Conservation (phyloP, 1,140 invertebrate genomes). For the Bombus vancouverensis region DNA sequence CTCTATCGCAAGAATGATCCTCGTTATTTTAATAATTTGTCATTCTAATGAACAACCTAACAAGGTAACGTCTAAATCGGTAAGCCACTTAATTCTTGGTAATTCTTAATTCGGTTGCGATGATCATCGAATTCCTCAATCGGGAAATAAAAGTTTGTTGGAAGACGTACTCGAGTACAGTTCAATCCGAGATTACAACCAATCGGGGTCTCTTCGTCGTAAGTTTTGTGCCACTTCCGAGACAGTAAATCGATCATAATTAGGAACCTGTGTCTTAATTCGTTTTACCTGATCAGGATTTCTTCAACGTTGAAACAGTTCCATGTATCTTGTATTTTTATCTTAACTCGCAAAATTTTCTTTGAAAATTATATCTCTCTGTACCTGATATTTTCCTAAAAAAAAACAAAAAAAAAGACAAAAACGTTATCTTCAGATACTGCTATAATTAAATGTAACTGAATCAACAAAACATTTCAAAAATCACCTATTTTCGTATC, state of each 20-base stretch:
- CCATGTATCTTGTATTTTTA: no score
- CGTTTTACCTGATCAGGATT: neutral
- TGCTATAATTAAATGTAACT: no score
- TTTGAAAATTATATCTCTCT: no score
- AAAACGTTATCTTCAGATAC: neutral
- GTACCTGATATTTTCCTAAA: neutral
- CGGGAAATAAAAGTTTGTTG: neutral
- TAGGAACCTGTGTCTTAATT: neutral
- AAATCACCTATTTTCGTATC: neutral
- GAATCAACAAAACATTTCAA: neutral
- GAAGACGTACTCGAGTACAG: neutral
- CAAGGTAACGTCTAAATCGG: neutral
- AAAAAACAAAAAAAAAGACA: no score
- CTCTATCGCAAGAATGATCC: neutral
- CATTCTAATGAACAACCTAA: neutral
- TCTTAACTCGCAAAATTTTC: neutral
- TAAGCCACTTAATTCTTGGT: no score
- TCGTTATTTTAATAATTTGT: neutral
- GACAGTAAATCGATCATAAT: neutral
- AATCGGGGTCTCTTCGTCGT: neutral
- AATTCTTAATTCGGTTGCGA: neutral
- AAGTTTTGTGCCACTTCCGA: neutral
- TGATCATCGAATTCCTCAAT: neutral
- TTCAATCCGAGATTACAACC: neutral
- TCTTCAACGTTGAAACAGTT: neutral